phyloP scores from a whole-genome alignment of 1,140 invertebrate species.

The Chymomyza costata region DNA sequence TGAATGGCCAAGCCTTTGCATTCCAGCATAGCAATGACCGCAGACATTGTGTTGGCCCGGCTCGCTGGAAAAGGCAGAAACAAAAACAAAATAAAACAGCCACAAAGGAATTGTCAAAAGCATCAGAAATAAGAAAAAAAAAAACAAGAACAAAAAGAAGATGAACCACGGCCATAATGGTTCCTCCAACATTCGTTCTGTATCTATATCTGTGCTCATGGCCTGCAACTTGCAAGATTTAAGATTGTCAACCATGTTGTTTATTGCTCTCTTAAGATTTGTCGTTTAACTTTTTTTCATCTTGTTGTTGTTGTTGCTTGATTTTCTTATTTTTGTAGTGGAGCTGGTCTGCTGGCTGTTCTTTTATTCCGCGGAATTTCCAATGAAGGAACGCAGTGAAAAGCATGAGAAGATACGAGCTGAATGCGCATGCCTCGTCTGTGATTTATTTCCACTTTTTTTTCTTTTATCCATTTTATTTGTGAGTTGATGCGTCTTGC shows the following conservation, averaged over 20 bases:
- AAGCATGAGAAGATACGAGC: constrained; percentile 32
- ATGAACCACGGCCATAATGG: constrained; percentile 49
- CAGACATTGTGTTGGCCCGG: constrained; percentile 46
- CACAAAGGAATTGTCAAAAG: constrained; percentile 50
- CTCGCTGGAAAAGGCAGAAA: constrained; percentile 23
- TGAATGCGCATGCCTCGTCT: constrained; percentile 27
- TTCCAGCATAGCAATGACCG: constrained; percentile 69
- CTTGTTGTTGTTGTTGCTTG: constrained; percentile 13
- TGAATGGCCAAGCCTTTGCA: constrained; percentile 56
- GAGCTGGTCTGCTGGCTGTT: too few relatives aligned
- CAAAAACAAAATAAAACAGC: constrained; percentile 16
- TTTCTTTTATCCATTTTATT: constrained; percentile 5
- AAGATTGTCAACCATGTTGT: constrained; percentile 73
- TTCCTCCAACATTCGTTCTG: constrained; percentile 64
- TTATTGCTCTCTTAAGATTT: constrained; percentile 71
- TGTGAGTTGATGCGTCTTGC: too few relatives aligned
- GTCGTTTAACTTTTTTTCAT: constrained; percentile 41
- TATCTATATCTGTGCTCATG: constrained; percentile 45
- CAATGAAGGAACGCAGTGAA: constrained; percentile 25
- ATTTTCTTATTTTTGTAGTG: constrained; percentile 8
- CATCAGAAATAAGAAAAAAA: constrained; percentile 26
- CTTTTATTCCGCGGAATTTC: constrained; percentile 63
- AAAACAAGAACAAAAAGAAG: constrained; percentile 15
- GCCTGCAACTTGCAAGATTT: constrained; percentile 65
- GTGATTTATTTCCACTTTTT: constrained; percentile 38